These are phyloP conservation scores for Tetraodon nigroviridis DNA, from an alignment of 2,113 vertebrate genomes.

Conservation along the genomic window DNA sequence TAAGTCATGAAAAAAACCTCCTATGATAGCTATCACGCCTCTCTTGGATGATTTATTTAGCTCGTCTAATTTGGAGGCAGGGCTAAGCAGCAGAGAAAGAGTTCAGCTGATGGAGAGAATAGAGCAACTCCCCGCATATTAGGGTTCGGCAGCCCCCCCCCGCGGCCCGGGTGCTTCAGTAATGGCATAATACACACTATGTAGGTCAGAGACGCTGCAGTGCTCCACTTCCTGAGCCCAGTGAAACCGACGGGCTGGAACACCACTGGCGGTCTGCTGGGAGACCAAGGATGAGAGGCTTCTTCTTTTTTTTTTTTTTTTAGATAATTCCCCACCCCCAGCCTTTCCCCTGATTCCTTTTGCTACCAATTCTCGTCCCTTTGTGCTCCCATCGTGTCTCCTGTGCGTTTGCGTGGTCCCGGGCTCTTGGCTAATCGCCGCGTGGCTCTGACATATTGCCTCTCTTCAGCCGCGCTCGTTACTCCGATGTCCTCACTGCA, in stretches of 20 bases:
- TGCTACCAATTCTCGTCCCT: conserved; percentile 37
- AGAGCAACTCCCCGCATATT: conserved; percentile 64
- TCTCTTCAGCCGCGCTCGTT: conserved; percentile 3
- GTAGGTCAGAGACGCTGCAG: conserved; percentile 77
- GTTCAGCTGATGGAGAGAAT: conserved; percentile 53
- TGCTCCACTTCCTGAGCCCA: conserved; percentile 72
- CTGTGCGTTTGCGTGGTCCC: conserved; percentile 17
- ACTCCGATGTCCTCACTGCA: conserved; percentile 31
- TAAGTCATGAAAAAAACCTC: conserved; percentile 46
- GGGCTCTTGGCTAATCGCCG: conserved; percentile 34
- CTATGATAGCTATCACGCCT: conserved; percentile 50
- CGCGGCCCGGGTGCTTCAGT: conserved; percentile 64
- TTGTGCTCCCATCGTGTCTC: conserved; percentile 41
- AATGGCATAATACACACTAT: conserved; percentile 72
- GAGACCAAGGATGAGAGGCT: conserved; percentile 68
- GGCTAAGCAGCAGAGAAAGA: conserved; percentile 43
- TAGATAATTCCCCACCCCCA: conserved; percentile 8
- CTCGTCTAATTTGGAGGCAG: conserved; percentile 44
- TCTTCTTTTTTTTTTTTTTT: conserved; percentile 45
- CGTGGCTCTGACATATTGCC: conserved; percentile 6
- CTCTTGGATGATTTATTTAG: conserved; percentile 60
- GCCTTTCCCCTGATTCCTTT: conserved; percentile 32
- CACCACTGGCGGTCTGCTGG: conserved; percentile 72
- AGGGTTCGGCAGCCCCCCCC: conserved; percentile 64
- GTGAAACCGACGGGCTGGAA: conserved; percentile 72